phyloP scores from a whole-genome alignment of 2,113 vertebrate genomes.

The Brachionichthys hirsutus region DNA sequence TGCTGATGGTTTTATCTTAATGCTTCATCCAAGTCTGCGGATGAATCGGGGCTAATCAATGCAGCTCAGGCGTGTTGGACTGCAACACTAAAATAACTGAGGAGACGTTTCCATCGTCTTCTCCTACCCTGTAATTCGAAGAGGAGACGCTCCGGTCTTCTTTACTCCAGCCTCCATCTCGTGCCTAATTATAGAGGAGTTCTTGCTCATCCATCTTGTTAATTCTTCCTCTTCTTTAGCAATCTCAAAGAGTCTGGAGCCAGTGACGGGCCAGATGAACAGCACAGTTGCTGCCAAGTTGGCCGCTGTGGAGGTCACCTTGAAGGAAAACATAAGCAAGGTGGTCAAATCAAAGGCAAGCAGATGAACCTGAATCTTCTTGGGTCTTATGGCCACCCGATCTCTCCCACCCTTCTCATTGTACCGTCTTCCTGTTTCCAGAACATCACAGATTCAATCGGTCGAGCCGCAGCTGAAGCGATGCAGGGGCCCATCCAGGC shows the following conservation, averaged over 20 bases:
- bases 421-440: conserved; percentile 21
- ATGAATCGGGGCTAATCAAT: conserved; percentile 30
- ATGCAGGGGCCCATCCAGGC: conserved; percentile 93
- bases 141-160: conserved; percentile 10
- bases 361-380: too few relatives aligned
- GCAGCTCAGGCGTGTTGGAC: conserved; percentile 22
- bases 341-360: conserved; percentile 94
- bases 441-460: conserved; percentile 91
- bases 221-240: conserved; percentile 46
- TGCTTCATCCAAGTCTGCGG: conserved; percentile 18
- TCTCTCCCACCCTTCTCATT: background rate
- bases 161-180: conserved; percentile 3
- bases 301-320: conserved; percentile 84
- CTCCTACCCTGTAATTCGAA: background rate
- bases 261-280: conserved; percentile 86
- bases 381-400: background rate
- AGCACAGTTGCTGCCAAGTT: conserved; percentile 87
- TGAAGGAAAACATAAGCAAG: conserved; percentile 93
- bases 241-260: conserved; percentile 86
- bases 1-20: conserved; percentile 12
- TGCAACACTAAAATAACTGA: conserved; percentile 23
- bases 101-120: conserved; percentile 17
- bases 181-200: conserved; percentile 17
- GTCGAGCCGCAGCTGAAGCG: conserved; percentile 88
- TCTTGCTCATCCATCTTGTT: background rate